Evolutionary conservation across 2,888 invertebrate genomes (phyloP).

Genomic region (Amphipyra tragopoginis): DNA sequence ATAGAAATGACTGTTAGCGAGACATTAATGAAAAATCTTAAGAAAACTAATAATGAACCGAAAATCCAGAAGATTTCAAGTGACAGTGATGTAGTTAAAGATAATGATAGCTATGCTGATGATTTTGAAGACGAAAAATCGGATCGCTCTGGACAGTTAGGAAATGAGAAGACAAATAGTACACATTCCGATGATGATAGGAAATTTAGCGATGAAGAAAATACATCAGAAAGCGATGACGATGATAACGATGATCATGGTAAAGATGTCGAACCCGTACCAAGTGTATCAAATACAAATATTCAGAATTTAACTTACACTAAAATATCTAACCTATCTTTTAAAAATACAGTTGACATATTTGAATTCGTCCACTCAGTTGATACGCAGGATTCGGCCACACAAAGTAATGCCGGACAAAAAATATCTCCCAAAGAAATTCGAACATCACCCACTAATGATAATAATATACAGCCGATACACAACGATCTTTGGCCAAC

Average conservation of each 20-base stretch:
- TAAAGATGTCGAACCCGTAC: conserved; percentile 28
- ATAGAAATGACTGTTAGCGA: conserved; percentile 79
- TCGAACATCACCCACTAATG: conserved; percentile 81
- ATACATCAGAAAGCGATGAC: conserved; percentile 30
- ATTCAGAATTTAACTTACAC: conserved; percentile 68
- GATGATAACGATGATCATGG: conserved; percentile 23
- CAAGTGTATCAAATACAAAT: conserved; percentile 49
- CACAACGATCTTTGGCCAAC: conserved; percentile 82
- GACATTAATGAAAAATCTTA: conserved; percentile 70
- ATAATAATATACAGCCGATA: conserved; percentile 76
- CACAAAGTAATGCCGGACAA: conserved; percentile 76
- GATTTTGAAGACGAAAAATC: conserved; percentile 87
- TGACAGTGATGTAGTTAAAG: conserved; percentile 56
- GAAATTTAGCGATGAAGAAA: conserved; percentile 39
- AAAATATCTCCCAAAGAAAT: conserved; percentile 83
- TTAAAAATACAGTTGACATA: conserved; percentile 82
- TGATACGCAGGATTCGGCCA: conserved; percentile 82
- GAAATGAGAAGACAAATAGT: conserved; percentile 32
- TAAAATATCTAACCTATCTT: conserved; percentile 76
- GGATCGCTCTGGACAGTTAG: conserved; percentile 60
- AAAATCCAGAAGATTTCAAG: conserved; percentile 53
- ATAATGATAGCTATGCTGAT: conserved; percentile 80
- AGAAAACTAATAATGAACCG: conserved; percentile 51
- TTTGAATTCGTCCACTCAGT: conserved; percentile 84
- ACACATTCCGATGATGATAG: conserved; percentile 38